These are phyloP conservation scores for Clinocottus analis DNA, from an alignment of 2,113 vertebrate genomes.

Conservation along the genomic window DNA sequence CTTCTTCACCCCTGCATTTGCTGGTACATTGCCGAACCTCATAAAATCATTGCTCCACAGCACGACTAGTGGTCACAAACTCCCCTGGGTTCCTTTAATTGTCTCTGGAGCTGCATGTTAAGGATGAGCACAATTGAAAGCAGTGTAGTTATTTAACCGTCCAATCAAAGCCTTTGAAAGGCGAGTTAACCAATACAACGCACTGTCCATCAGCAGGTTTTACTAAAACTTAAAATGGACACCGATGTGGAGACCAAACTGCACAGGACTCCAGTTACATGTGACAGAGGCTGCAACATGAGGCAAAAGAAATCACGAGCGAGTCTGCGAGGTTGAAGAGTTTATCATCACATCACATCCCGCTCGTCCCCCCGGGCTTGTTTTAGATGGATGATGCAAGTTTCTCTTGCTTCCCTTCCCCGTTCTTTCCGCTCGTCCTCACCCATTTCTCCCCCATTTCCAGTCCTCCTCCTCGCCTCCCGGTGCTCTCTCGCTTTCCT, in stretches of 20 bases:
- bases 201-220: not conserved
- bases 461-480: not conserved
- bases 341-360: slow-evolving; percentile 46
- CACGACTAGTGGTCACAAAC: not conserved
- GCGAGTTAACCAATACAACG: too few relatives aligned
- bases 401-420: slow-evolving; percentile 32
- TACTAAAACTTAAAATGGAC: too few relatives aligned
- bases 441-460: not conserved
- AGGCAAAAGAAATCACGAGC: not conserved
- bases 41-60: not conserved
- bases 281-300: slow-evolving; percentile 17
- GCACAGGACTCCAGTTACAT: slow-evolving; percentile 10
- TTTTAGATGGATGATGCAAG: slow-evolving; percentile 42
- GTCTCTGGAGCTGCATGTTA: not conserved
- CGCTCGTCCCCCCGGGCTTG: slow-evolving; percentile 19
- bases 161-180: not conserved
- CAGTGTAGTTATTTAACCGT: too few relatives aligned
- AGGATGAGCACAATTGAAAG: not conserved
- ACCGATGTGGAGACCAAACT: not conserved
- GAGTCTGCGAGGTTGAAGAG: slow-evolving; percentile 53
- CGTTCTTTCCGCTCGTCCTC: slow-evolving; percentile 14
- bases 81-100: not conserved
- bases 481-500: not conserved
- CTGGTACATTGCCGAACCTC: not conserved
- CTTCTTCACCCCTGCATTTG: not conserved